Percentiles rank a stretch among this genome's conserved stretches.
Conservation (phyloP, 30 jellyfish, hydroid and myxozoan genomes). For the Hydractinia symbiolongicarpus region DNA sequence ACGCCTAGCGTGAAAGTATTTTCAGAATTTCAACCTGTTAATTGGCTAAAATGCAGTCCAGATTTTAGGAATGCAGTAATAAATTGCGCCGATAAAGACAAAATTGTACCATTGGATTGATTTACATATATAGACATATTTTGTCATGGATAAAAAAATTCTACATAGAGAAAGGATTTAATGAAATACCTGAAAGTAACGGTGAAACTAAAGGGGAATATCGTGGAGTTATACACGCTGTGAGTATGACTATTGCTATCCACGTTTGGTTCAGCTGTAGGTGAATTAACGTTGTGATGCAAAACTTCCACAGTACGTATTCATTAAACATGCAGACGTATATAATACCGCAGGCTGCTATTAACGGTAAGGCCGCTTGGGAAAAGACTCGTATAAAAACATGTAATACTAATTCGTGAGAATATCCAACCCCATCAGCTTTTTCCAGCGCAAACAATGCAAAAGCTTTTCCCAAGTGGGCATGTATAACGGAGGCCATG, state of each 20-base stretch:
- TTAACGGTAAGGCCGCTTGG: constrained; percentile 50
- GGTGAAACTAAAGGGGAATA: constrained; percentile 80
- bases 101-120: too few species aligned
- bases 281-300: constrained; percentile 65
- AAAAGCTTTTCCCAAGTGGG: constrained; percentile 54
- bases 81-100: too few species aligned
- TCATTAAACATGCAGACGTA: constrained; percentile 61
- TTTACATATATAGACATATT: too few species aligned
- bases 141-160: too few species aligned
- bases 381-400: constrained; percentile 67
- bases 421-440: constrained; percentile 86
- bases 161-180: too few species aligned
- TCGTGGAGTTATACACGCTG: constrained; percentile 50
- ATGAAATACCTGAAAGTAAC: constrained; percentile 38
- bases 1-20: too few species aligned
- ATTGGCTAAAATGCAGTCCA: too few species aligned
- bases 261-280: constrained; percentile 73
- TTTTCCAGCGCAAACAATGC: constrained; percentile 71
- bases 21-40: too few species aligned
- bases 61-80: too few species aligned
- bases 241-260: constrained; percentile 64
- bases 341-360: constrained; percentile 50
- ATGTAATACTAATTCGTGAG: constrained; percentile 64
- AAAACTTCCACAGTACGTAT: constrained; percentile 46
- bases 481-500: constrained; percentile 82